Evolutionary conservation across 2,113 vertebrate genomes (phyloP), one percentile per base, ranked within the genome.

Genomic region (Falco punctatus): DNA sequence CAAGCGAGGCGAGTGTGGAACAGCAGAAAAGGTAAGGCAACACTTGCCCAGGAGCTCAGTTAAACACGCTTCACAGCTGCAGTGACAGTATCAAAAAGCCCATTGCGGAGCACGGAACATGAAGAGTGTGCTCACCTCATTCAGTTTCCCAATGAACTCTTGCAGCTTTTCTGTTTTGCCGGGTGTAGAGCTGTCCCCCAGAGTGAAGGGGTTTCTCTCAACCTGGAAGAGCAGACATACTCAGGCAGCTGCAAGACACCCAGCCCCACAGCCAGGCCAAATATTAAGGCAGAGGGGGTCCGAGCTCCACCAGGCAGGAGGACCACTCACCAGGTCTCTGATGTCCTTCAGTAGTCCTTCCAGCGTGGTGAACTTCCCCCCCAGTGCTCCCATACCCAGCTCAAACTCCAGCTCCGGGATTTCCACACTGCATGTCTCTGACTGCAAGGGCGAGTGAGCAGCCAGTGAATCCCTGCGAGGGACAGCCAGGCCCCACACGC

Each of bases 361-460:
- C 75, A 99, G 88, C 0, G 99, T 99, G 54, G 99, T 99, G 96
- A 99, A 99, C 88, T 99, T 99, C 3, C 99, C 99, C 1, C 99
- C 98, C 2, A 99, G 92, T 0, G 98, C 98, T 8, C 98, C 99
- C 99, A 99, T 99, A 9, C 99, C 99, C 94, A 99, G 96, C 96
- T 99, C 99, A 4, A 99, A 99, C 80, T 99, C 99, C 96, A 99
- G 98, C 97, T 99, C 99, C 0, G 99, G 99, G 82, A 99, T 99
- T 82, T 97, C 73, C 86, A 99, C 87, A 0, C 96, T 90, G 73
- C 99, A 99, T 0, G 99, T 99, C 96, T 99, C 99, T 0, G 99
- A 99, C 98, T 99, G 82, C 28, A 13, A 61, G 24, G 74, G 54
- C 2, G 11, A 93, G 48, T 33, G 12, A 93, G 48, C 38, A 12